Conservation (phyloP, 2,888 invertebrate genomes). For the Polyommatus iphigenia region DNA sequence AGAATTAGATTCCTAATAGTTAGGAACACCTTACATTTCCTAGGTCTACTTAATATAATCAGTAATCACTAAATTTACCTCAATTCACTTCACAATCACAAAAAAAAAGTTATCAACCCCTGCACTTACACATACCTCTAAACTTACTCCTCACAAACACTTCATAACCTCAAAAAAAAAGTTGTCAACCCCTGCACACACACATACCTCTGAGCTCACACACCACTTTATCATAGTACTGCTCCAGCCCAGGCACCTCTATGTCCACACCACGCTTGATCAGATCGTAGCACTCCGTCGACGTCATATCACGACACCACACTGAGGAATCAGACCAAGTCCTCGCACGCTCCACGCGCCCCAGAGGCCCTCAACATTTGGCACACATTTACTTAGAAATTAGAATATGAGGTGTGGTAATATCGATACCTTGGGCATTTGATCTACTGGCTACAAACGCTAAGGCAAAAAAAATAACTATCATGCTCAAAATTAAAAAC, state of each 20-base stretch:
- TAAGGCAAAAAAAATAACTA: no score
- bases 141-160: constrained; percentile 34
- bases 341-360: constrained; percentile 63
- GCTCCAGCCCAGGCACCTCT: constrained; percentile 76
- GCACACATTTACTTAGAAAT: constrained; percentile 43
- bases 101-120: background rate
- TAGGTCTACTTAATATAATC: no score
- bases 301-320: constrained; percentile 66
- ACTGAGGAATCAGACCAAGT: constrained; percentile 75
- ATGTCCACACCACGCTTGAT: constrained; percentile 74
- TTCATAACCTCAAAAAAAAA: background rate
- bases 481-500: no score
- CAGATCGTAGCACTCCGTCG: constrained; percentile 75
- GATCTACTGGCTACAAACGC: background rate
- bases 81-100: background rate
- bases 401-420: constrained; percentile 7
- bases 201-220: constrained; percentile 79
- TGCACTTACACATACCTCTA: background rate
- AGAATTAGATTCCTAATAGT: no score
- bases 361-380: constrained; percentile 70
- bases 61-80: background rate
- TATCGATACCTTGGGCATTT: no score
- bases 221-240: constrained; percentile 81
- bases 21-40: no score
- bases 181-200: background rate